These are phyloP conservation scores for Rattus rattus DNA, from an alignment of 2,113 vertebrate genomes.

Conservation along the genomic window DNA sequence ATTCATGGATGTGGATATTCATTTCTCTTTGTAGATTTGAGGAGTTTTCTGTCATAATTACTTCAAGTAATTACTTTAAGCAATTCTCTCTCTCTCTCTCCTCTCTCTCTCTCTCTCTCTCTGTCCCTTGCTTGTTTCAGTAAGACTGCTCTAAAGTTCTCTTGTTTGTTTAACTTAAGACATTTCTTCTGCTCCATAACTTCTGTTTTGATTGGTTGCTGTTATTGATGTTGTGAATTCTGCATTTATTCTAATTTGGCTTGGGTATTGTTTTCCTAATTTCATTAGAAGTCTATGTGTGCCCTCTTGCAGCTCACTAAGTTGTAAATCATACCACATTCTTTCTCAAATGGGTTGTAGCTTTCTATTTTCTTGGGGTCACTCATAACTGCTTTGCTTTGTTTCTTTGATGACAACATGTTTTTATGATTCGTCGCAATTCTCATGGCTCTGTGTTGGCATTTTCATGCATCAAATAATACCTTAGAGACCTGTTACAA, in stretches of 20 bases:
- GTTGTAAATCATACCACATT: background rate
- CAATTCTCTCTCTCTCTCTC: background rate
- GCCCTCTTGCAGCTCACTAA: background rate
- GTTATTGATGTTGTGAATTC: background rate
- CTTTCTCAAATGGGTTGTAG: background rate
- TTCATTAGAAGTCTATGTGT: background rate
- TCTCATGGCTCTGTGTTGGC: background rate
- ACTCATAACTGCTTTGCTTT: background rate
- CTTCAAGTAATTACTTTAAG: background rate
- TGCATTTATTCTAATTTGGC: background rate
- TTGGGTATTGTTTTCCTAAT: background rate
- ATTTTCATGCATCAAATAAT: background rate
- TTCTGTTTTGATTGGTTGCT: background rate
- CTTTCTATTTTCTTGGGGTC: background rate
- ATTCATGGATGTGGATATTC: background rate
- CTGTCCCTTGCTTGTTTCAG: background rate
- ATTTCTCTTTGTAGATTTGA: background rate
- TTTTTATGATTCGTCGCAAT: background rate
- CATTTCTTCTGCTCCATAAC: background rate
- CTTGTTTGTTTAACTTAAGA: background rate
- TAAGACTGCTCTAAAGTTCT: background rate
- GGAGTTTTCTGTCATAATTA: background rate
- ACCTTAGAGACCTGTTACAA: background rate
- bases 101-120: background rate
- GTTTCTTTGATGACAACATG: background rate